Percentiles rank a stretch among this genome's conserved stretches.
phyloP scores from a whole-genome alignment of 2,113 vertebrate species.

The Coreoperca whiteheadi region DNA sequence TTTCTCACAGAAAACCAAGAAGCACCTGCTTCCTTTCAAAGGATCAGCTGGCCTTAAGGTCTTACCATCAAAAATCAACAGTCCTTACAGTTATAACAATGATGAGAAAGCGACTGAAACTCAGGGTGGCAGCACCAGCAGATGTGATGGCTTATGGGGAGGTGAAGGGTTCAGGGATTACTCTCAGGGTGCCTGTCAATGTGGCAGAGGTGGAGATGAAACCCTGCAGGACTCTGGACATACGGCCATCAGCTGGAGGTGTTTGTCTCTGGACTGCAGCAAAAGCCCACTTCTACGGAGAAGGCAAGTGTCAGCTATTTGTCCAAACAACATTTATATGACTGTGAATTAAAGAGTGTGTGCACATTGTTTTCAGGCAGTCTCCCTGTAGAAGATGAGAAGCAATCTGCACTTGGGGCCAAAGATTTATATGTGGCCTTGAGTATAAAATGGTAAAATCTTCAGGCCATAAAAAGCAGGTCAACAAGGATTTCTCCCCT shows the following conservation, averaged over 20 bases:
- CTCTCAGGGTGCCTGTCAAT: constrained; percentile 65
- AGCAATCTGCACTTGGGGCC: neutral
- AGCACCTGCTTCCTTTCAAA: constrained; percentile 77
- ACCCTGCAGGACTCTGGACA: constrained; percentile 60
- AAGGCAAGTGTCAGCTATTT: constrained; percentile 69
- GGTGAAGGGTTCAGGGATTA: constrained; percentile 57
- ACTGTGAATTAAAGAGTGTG: neutral
- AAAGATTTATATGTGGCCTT: constrained; percentile 6
- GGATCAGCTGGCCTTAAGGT: constrained; percentile 56
- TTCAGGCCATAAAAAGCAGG: constrained; percentile 2
- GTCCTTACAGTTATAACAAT: constrained; percentile 59
- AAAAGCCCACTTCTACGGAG: constrained; percentile 60
- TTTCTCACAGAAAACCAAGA: constrained; percentile 75
- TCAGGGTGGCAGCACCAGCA: constrained; percentile 18
- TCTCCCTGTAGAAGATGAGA: neutral
- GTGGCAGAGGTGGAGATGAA: constrained; percentile 76
- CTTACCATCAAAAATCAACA: constrained; percentile 54
- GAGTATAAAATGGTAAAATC: neutral
- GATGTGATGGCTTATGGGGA: constrained; percentile 63
- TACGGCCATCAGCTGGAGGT: constrained; percentile 24
- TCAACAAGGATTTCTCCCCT: neutral
- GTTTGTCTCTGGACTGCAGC: constrained; percentile 46
- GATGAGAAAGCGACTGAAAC: constrained; percentile 61
- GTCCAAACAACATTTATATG: neutral
- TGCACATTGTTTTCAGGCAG: constrained; percentile 7